These are phyloP conservation scores for Perithous albicinctus DNA, from an alignment of 2,888 invertebrate species.

Conservation along the genomic window DNA sequence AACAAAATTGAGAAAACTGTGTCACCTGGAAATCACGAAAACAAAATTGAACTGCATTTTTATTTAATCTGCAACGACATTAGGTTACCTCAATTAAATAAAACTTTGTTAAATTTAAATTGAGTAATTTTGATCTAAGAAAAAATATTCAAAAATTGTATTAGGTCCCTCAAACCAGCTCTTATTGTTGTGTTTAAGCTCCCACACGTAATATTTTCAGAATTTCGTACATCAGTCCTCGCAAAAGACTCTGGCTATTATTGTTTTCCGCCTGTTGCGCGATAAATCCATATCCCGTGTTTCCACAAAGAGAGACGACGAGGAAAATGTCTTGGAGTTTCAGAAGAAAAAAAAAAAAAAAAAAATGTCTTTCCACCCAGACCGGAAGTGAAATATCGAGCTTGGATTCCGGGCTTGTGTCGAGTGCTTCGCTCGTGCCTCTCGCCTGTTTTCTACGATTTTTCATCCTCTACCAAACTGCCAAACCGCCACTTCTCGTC, in stretches of 20 bases:
- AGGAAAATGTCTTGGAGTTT: constrained; percentile 14
- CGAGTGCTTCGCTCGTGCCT: constrained; percentile 5
- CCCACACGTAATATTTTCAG: no score
- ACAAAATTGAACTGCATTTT: no score
- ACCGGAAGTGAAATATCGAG: constrained; percentile 49
- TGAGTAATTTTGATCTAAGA: no score
- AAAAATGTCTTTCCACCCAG: constrained; percentile 1
- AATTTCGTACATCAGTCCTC: background rate
- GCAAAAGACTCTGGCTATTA: background rate
- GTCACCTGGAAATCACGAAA: no score
- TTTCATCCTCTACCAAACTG: background rate
- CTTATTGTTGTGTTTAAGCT: no score
- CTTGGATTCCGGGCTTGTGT: background rate
- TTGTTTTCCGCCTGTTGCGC: constrained; percentile 65
- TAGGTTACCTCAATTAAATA: no score
- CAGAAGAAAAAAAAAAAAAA: no score
- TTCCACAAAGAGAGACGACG: constrained; percentile 1
- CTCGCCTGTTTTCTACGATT: background rate
- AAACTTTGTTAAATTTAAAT: no score
- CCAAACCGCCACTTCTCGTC: constrained; percentile 10
- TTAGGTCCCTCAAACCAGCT: no score
- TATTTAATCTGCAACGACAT: no score
- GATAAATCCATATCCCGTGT: constrained; percentile 54
- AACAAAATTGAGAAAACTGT: no score
- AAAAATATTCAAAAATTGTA: no score